Conservation (phyloP, 2,797 vertebrate genomes). For the Danio jaintianensis region DNA sequence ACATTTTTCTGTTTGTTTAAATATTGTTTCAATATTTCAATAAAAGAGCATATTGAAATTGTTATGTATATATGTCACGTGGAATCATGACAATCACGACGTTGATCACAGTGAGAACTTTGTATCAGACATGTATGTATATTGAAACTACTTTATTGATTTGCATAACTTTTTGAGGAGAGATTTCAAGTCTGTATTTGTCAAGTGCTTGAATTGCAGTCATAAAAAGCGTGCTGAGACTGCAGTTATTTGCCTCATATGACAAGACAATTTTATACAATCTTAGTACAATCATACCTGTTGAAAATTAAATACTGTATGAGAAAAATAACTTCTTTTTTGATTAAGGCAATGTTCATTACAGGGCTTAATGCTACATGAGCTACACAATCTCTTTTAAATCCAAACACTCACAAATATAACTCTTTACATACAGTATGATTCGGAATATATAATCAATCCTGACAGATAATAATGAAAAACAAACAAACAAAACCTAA, state of each 20-base stretch:
- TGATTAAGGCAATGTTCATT: conserved; percentile 19
- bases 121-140: not conserved
- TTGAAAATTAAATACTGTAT: conserved; percentile 19
- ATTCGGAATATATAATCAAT: not conserved
- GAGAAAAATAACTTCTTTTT: not conserved
- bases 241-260: not conserved
- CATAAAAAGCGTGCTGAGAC: not conserved
- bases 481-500: not conserved
- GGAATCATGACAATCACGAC: not conserved
- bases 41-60: not conserved
- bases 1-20: no score
- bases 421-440: not conserved
- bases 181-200: conserved; percentile 3
- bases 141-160: not conserved
- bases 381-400: not conserved
- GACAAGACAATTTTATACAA: not conserved
- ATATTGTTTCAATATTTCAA: not conserved
- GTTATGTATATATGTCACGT: not conserved
- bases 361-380: conserved; percentile 7
- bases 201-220: not conserved
- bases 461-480: not conserved
- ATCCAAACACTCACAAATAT: not conserved
- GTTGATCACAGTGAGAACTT: not conserved
- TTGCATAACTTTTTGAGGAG: not conserved
- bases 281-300: not conserved